Conservation (phyloP, 2,888 invertebrate genomes). For the Ormyrus thymus region DNA sequence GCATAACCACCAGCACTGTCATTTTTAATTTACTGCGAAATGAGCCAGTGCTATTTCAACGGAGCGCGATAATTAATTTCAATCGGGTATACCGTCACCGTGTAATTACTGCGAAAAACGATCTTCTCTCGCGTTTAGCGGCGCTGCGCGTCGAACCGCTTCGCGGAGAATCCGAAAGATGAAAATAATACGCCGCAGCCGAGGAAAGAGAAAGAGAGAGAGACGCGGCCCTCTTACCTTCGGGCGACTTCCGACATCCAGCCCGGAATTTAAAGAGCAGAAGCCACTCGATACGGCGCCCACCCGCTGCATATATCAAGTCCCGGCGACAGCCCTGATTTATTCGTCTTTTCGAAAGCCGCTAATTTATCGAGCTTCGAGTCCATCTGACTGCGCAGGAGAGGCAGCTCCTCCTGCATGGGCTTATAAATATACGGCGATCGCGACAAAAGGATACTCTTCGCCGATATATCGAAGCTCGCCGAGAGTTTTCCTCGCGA, state of each 20-base stretch:
- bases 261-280: neutral
- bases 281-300: constrained; percentile 9
- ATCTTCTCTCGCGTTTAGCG: neutral
- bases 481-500: no score
- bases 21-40: no score
- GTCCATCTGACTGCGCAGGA: constrained; percentile 10
- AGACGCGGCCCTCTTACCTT: neutral
- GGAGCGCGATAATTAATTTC: no score
- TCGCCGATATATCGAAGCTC: neutral
- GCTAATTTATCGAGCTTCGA: constrained; percentile 43
- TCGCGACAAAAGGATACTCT: constrained; percentile 18
- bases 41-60: no score
- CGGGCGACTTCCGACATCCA: neutral
- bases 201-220: neutral
- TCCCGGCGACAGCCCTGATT: constrained; percentile 11
- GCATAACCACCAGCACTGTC: no score
- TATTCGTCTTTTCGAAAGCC: constrained; percentile 27
- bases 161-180: neutral
- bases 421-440: no score
- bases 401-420: no score
- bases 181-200: no score
- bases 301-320: constrained; percentile 27
- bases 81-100: no score
- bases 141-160: neutral
- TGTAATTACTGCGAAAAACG: no score